Base-by-base conservation (phyloP, 2,888 invertebrate species). In the Cyclophora albipunctata region DNA sequence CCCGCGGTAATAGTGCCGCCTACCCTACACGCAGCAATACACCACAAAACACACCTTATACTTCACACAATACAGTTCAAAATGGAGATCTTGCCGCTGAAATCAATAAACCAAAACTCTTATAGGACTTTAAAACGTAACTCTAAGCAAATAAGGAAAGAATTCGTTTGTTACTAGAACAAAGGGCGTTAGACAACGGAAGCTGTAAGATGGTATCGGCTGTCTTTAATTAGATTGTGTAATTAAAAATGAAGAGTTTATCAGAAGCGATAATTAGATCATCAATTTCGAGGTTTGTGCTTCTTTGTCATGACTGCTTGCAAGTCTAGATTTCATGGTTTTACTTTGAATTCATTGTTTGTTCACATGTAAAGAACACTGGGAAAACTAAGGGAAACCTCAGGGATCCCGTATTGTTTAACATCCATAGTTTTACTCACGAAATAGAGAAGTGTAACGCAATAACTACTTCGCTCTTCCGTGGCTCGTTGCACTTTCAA, bases 171-270 rank as follows among this genome's bases (percentile, higher is more conserved):
- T 2, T 1, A 0, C 0, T 2, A 40, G 51, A 5, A 58, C 64
- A 64, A 69, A 78, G 72, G 78, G 75, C 73, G 75, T 73, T 67
- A 72, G 70, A 75, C 73, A 79, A 75, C 80, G 80, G 80, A 80
- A 77, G 69, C 76, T 65, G 68, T 59, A 52, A 55, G 73, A 76
- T 77, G 66, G 59, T 75, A 77, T 78, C 75, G 67, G 67, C 57
- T 64, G 67, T 67, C 68, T 81, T 81, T 83, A 85, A 86, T 86
- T 84, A 86, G 78, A 69, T 66, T 71, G 62, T 75, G 75, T 84
- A 84, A 86, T 86, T 80, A 85, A 83, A 79, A 78, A 76, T 50
- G 51, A 69, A 69, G 73, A 77, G 70, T 66, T 37, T 71, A 72
- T 73, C 69, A 73, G 64, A 73, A 73, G 78, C 73, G 80, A 78